Base-by-base conservation (phyloP, 2,113 vertebrate species). In the Cyanoramphus novaezelandiae region DNA sequence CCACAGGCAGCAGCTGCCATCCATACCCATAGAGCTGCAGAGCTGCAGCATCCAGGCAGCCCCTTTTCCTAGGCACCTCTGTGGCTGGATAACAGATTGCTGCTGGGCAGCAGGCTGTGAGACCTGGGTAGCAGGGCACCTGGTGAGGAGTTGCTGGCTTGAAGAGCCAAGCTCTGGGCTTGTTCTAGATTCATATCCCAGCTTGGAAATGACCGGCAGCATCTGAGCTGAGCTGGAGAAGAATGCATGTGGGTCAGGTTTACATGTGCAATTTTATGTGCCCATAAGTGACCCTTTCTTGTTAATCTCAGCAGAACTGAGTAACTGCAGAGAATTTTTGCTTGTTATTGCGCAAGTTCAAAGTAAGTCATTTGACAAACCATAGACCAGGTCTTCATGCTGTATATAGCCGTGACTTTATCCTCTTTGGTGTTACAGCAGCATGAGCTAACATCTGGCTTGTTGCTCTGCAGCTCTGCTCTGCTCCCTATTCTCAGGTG, bases 31-130 rank as follows among this genome's bases (percentile, higher is more conserved):
- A 1, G 23, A 19, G 43, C 13, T 11, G 0, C 4, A 17, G 68
- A 41, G 62, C 44, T 9, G 37, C 23, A 18, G 70, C 37, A 5
- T 7, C 76, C 11, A 1, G 25, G 49, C 35, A 43, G 50, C 27
- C 41, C 49, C 35, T 49, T 35, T 13, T 31, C 53, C 62, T 25
- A 2, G 63, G 63, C 17, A 2, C 1, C 49, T 24, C 47, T 17
- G 21, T 59, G 10, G 31, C 5, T 4, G 9, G 4, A 0, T 10
- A 4, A 11, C 1, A 44, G 33, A 4, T 14, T 0, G 31, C 64
- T 14, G 31, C 1, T 25, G 64, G 46, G 64, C 21, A 37, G 53
- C 2, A 2, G 39, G 55, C 74, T 63, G 52, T 2, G 24, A 29
- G 80, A 31, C 5, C 29, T 2, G 17, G 2, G 31, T 16, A n/a